Base-by-base conservation (phyloP, 2,113 vertebrate species). In the Oreamnos americanus region DNA sequence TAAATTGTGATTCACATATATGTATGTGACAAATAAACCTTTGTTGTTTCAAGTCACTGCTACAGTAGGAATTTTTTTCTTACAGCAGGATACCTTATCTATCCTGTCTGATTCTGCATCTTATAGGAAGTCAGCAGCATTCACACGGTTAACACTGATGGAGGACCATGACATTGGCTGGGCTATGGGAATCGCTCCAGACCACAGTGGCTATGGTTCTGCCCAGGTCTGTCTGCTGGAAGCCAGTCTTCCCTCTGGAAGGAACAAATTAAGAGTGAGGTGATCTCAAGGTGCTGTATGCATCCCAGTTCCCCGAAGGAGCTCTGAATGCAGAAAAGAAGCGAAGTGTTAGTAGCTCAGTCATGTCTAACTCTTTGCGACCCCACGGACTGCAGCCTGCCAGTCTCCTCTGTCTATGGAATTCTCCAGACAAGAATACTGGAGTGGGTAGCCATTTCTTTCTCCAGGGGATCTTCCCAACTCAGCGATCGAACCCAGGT, bases 281-380 rank as follows among this genome's bases (percentile, higher is more conserved):
- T 25, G 2, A 55, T 43, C 62, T 33, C 17, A n/a, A 45, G 21
- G 55, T 57, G 60, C 49, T 43, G 36, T 53, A 8, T 12, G 28
- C 36, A 2, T 85, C 10, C 7, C 4, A 5, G 45, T 57, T 30
- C 10, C 1, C 10, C 0, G 15, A 25, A 45, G 55, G 39, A 47
- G 51, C 26, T 36, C n/a, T 39, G 67, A 71, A 71, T 23, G 67
- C 19, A 71, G n/a, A 71, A 23, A 12, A 39, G 67, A 71, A 71
- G n/a, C 0, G 0, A 71, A 71, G n/a, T 39, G n/a, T 71, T 71
- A 71, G 67, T 36, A 0, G 5, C n/a, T 39, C n/a, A 39, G 19
- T 23, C 19, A 71, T 71, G 67, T 12, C 67, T 21, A 23, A 71
- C 67, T 71, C 2, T 71, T 71, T 71, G 10, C 2, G 2, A 71